phyloP scores from a whole-genome alignment of 2,797 vertebrate species.

The Phyllotis vaccarum region DNA sequence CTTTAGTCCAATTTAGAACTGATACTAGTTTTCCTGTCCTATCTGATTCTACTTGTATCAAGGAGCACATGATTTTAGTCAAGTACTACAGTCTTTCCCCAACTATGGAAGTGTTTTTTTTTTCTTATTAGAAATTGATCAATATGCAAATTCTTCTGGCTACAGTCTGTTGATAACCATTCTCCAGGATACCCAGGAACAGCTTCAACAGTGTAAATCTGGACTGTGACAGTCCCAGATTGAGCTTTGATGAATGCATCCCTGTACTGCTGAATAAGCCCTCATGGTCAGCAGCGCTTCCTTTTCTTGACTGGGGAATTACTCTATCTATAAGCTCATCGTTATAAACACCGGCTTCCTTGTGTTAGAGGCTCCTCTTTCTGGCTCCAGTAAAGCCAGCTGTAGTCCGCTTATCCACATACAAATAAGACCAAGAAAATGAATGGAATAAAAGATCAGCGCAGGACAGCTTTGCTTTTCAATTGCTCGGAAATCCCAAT shows the following conservation, averaged over 20 bases:
- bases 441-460: background rate
- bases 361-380: background rate
- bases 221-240: background rate
- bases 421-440: conserved; percentile 50
- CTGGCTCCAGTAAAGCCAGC: background rate
- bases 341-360: background rate
- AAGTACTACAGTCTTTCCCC: background rate
- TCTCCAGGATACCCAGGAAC: background rate
- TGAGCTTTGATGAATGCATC: background rate
- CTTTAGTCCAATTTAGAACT: conserved; percentile 5
- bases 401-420: background rate
- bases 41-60: background rate
- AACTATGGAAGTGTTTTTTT: background rate
- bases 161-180: background rate
- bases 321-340: background rate
- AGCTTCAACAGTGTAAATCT: background rate
- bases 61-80: background rate
- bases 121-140: conserved; percentile 40
- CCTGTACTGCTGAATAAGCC: background rate
- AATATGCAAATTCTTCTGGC: background rate
- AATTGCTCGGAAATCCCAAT: conserved; percentile 65
- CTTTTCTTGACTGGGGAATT: background rate
- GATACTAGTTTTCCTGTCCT: background rate
- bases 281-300: background rate
- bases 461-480: conserved; percentile 35